Conservation (phyloP, 1,140 invertebrate species). For the Homalodisca vitripennis region DNA sequence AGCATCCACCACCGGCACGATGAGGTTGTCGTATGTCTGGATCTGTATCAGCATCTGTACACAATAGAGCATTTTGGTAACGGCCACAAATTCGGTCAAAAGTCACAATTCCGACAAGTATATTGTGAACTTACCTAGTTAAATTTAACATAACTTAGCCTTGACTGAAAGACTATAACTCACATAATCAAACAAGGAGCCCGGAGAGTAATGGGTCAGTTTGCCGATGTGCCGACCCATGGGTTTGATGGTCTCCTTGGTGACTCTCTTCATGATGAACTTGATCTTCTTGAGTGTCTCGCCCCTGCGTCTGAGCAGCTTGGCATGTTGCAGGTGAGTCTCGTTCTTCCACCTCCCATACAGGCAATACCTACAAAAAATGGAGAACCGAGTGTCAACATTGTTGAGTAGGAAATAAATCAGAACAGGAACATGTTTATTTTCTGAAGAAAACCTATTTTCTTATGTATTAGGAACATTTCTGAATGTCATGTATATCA, state of each 20-base stretch:
- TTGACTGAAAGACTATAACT: slow-evolving; percentile 43
- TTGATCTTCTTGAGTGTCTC: slow-evolving; percentile 90
- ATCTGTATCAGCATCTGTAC: slow-evolving; percentile 68
- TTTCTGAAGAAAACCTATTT: too few relatives aligned
- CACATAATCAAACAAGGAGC: slow-evolving; percentile 95
- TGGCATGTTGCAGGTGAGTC: slow-evolving; percentile 76
- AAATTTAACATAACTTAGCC: background rate
- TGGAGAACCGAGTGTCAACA: too few relatives aligned
- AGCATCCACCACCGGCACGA: slow-evolving; percentile 94
- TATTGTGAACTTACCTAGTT: slow-evolving; percentile 8
- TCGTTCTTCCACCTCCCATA: slow-evolving; percentile 95
- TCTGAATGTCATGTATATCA: too few relatives aligned
- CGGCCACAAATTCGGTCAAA: too few relatives aligned
- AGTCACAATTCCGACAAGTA: too few relatives aligned
- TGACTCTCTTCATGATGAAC: slow-evolving; percentile 96
- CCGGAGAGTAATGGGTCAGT: slow-evolving; percentile 93
- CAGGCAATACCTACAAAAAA: slow-evolving; percentile 76
- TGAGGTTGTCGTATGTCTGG: slow-evolving; percentile 97
- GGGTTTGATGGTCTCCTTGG: slow-evolving; percentile 98
- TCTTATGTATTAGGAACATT: too few relatives aligned
- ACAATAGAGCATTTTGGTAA: too few relatives aligned
- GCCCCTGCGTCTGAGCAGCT: slow-evolving; percentile 76
- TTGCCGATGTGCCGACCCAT: slow-evolving; percentile 95
- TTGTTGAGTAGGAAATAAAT: too few relatives aligned
- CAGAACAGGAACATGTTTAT: too few relatives aligned